Percentiles rank a stretch among this genome's conserved stretches.
Evolutionary conservation across 2,888 invertebrate species (phyloP).

Genomic region (Eugnorisma glareosa): DNA sequence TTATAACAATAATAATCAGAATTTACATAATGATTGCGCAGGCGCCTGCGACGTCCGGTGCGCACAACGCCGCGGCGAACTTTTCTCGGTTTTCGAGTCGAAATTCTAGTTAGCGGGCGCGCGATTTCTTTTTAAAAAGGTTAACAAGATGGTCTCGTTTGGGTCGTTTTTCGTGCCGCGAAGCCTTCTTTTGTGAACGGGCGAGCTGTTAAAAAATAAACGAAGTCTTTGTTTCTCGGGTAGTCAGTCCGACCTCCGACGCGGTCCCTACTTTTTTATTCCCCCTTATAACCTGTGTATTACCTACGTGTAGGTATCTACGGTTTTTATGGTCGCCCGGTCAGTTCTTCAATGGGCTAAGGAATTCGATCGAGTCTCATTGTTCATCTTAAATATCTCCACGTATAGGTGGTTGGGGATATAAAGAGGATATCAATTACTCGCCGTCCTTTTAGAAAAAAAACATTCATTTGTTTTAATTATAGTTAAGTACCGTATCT

Average conservation of each 20-base stretch:
- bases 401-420: slow-evolving; percentile 75
- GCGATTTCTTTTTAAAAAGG: slow-evolving; percentile 90
- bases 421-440: slow-evolving; percentile 79
- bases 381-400: slow-evolving; percentile 82
- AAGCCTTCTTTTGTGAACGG: slow-evolving; percentile 89
- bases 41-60: slow-evolving; percentile 86
- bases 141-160: slow-evolving; percentile 90
- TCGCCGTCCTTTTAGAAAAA: slow-evolving; percentile 72
- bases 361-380: slow-evolving; percentile 90
- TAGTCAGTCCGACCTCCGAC: slow-evolving; percentile 90
- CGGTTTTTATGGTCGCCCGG: slow-evolving; percentile 89
- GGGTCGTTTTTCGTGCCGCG: slow-evolving; percentile 89
- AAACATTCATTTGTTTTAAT: slow-evolving; percentile 73
- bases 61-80: slow-evolving; percentile 78
- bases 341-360: slow-evolving; percentile 90
- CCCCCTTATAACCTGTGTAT: slow-evolving; percentile 90
- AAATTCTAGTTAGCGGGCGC: slow-evolving; percentile 90
- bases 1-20: slow-evolving; percentile 80
- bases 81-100: slow-evolving; percentile 89
- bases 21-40: slow-evolving; percentile 88
- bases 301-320: slow-evolving; percentile 91
- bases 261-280: slow-evolving; percentile 90
- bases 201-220: slow-evolving; percentile 91
- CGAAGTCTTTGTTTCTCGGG: slow-evolving; percentile 90
- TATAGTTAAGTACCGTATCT: slow-evolving; percentile 70